Base-by-base conservation (phyloP, 2,797 vertebrate genomes). In the Forpus xanthops region DNA sequence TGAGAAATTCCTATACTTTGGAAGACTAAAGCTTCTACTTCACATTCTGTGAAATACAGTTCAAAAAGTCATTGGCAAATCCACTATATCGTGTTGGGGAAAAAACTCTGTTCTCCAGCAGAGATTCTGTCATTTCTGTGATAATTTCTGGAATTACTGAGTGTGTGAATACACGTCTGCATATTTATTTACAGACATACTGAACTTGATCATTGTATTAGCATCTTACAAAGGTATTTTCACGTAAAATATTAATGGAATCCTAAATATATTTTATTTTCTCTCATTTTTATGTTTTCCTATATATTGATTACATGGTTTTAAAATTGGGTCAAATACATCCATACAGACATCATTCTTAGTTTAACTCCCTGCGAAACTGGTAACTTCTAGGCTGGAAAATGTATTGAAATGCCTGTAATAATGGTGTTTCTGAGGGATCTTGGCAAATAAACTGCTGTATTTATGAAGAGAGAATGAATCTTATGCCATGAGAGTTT, bases 361-460 rank as follows among this genome's bases (percentile, higher is more conserved):
- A 77, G 52, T 61, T 91, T 12, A 62, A 64, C 44, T 94, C 83
- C 60, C 47, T 70, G 61, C 70, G 60, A 80, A 73, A 66, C 39
- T 20, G 66, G 15, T 77, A 65, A 61, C 16, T 42, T 53, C 27
- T 31, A 75, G 81, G 47, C 31, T 70, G 89, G 88, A 83, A 82
- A 88, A 44, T 61, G 7, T 16, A 42, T 64, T 58, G 21, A 68
- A 79, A 81, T 49, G 28, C 64, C 87, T 58, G 11, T 17, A 19
- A n/a, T 27, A 42, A 39, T 24, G 15, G 33, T 53, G 68, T 35
- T 74, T 73, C 25, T 72, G 12, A 65, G 44, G 31, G 45, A 72
- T 87, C 80, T 41, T 58, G 52, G 64, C 49, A 41, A 62, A 73
- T 58, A 90, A 91, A 35, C 87, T 93, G 89, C 92, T 94, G 79